phyloP scores from a whole-genome alignment of 2,888 invertebrate species.

The Chymomyza fuscimana region DNA sequence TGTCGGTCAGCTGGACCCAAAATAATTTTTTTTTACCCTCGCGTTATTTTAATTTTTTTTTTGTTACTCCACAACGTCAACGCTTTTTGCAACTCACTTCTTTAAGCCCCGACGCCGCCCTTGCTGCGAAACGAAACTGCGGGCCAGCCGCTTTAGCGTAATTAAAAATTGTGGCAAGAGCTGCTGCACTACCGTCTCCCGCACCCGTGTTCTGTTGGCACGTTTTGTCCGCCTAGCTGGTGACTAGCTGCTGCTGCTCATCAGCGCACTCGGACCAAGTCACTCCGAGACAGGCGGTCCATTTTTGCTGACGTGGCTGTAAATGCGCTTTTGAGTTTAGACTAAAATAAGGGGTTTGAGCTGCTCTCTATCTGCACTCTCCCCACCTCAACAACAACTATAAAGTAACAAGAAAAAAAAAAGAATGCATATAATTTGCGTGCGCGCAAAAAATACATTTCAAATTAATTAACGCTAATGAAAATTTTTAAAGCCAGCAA shows the following conservation, averaged over 20 bases:
- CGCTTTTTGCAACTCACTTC: background rate
- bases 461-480: conserved; percentile 78
- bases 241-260: conserved; percentile 24
- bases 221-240: conserved; percentile 12
- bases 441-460: conserved; percentile 59
- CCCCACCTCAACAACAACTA: background rate
- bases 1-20: too few relatives aligned
- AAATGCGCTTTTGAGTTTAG: conserved; percentile 70
- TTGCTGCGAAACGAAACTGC: conserved; percentile 66
- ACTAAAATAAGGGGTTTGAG: conserved; percentile 60
- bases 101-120: background rate
- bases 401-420: conserved; percentile 21
- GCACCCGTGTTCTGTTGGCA: too few relatives aligned
- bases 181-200: conserved; percentile 26
- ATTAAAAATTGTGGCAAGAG: conserved; percentile 69
- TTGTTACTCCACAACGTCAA: conserved; percentile 1
- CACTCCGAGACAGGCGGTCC: conserved; percentile 15
- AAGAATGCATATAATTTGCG: conserved; percentile 56
- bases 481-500: conserved; percentile 72
- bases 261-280: conserved; percentile 52
- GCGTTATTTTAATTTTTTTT: conserved; percentile 1
- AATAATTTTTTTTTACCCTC: background rate
- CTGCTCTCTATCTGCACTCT: background rate
- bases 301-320: conserved; percentile 61
- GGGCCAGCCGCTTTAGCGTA: conserved; percentile 73